Conservation (phyloP, 2,113 vertebrate species). For the Anguilla japonica region DNA sequence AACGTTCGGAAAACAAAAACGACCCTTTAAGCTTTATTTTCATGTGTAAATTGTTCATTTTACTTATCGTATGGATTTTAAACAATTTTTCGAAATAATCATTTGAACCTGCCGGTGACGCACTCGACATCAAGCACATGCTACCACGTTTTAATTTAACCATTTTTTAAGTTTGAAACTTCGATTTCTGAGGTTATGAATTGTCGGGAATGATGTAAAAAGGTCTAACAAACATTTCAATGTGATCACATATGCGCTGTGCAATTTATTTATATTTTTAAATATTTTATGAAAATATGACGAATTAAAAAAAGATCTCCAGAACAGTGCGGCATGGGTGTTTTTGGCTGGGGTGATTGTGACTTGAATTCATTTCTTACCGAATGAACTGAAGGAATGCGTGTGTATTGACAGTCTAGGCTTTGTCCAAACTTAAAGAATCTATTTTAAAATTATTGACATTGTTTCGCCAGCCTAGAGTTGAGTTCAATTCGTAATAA, state of each 20-base stretch:
- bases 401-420: slow-evolving; percentile 66
- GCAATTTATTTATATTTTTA: slow-evolving; percentile 85
- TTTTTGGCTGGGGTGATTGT: slow-evolving; percentile 73
- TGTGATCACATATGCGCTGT: slow-evolving; percentile 50
- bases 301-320: slow-evolving; percentile 81
- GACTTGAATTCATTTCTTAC: slow-evolving; percentile 84
- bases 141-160: slow-evolving; percentile 54
- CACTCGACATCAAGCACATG: slow-evolving; percentile 46
- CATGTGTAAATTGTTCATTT: slow-evolving; percentile 64
- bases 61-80: slow-evolving; percentile 72
- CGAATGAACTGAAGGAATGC: slow-evolving; percentile 74
- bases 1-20: slow-evolving; percentile 44
- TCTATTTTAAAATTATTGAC: slow-evolving; percentile 50
- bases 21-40: slow-evolving; percentile 73
- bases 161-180: slow-evolving; percentile 55
- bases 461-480: slow-evolving; percentile 60
- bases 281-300: slow-evolving; percentile 98
- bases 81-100: slow-evolving; percentile 78
- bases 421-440: slow-evolving; percentile 50
- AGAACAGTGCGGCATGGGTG: slow-evolving; percentile 66
- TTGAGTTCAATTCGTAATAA: slow-evolving; percentile 58
- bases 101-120: slow-evolving; percentile 57
- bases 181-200: slow-evolving; percentile 62
- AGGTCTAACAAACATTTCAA: slow-evolving; percentile 58
- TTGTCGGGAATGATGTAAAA: slow-evolving; percentile 81